Evolutionary conservation across 2,888 invertebrate species (phyloP).

Genomic region (Aspidiotus destructor): DNA sequence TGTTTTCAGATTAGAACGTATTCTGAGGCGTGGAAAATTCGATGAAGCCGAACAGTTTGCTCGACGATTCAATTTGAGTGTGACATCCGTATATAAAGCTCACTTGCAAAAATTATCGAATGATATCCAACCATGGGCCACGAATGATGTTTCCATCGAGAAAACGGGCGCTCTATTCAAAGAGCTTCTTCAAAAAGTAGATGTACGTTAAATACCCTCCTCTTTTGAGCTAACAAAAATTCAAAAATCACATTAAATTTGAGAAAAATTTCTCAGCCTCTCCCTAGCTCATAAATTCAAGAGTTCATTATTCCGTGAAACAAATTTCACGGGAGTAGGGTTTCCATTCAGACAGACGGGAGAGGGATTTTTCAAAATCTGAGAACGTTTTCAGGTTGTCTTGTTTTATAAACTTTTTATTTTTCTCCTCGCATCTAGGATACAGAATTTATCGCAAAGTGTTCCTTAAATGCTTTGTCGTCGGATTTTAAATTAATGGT

Average conservation of each 20-base stretch:
- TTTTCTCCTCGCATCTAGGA: conserved; percentile 38
- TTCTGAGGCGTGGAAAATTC: conserved; percentile 44
- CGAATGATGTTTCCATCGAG: conserved; percentile 35
- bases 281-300: too few relatives aligned
- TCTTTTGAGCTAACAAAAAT: neutral
- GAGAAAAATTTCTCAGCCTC: neutral
- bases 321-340: too few relatives aligned
- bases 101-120: conserved; percentile 43
- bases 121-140: conserved; percentile 40
- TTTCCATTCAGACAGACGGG: too few relatives aligned
- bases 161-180: conserved; percentile 43
- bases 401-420: neutral
- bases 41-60: conserved; percentile 47
- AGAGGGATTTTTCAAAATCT: too few relatives aligned
- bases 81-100: conserved; percentile 43
- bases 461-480: conserved; percentile 43
- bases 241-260: neutral
- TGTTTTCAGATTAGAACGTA: conserved; percentile 42
- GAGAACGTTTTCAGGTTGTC: neutral
- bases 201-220: conserved; percentile 35
- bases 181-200: conserved; percentile 43
- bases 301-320: too few relatives aligned
- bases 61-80: conserved; percentile 42
- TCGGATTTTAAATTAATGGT: conserved; percentile 41
- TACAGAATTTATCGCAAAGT: conserved; percentile 43